Base-by-base conservation (phyloP, 2,113 vertebrate species). In the Gallinago jamesoni region DNA sequence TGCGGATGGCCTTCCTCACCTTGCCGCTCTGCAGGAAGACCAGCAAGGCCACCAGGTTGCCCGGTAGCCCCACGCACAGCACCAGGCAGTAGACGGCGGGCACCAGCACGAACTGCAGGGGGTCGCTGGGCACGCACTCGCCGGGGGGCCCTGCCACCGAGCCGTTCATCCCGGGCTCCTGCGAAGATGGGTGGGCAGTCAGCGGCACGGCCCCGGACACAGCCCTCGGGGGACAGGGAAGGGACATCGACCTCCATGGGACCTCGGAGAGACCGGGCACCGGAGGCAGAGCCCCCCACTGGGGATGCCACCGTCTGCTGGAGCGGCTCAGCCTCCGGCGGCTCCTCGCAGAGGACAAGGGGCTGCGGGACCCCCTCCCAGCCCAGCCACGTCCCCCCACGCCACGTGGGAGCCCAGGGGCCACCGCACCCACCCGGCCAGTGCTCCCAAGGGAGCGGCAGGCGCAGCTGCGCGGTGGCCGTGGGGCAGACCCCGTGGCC, bases 1-100 rank as follows among this genome's bases (percentile, higher is more conserved):
- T 95, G 63, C 95, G 92, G 91, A 97, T 94, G 68, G 97, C 97
- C 70, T 96, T 97, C 83, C 84, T 96, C 88, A 98, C 96, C 45
- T 87, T 76, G 48, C 89, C 59, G 0, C 89, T 94, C 92, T 81
- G 91, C 50, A 96, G 83, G 56, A 98, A 97, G 69, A 97, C 96
- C 19, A 96, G 95, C 89, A 97, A 47, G 2, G 95, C 95, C 9
- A 95, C 63, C 90, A 96, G 50, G 31, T 97, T 98, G 80, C 97
- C 89, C 0, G 96, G 97, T 90, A 98, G 93, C 48, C 98, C 98
- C 92, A 98, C 94, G 0, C 92, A 95, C 91, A 98, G 94, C 14
- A 95, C 98, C 93, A 97, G 48, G 69, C 96, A 88, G n/a, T 97
- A 98, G 56, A 93, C 43, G 0, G 22, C 1, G 0, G 97, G 97